Evolutionary conservation across 2,888 invertebrate species (phyloP), one percentile per base, ranked within the genome.

Genomic region (Strigamia maritima): DNA sequence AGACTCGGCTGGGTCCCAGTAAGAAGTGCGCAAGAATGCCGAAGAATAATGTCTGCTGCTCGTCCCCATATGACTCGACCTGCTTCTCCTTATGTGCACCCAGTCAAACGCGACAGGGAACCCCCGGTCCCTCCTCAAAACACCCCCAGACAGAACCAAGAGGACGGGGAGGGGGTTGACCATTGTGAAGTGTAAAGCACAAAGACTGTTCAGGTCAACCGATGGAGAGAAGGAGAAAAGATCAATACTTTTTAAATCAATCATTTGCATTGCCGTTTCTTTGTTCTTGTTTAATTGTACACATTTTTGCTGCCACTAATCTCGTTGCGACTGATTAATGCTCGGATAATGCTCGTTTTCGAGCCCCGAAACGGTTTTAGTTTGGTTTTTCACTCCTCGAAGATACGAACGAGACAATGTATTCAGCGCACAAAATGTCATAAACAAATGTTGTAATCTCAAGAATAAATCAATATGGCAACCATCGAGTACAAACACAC

Each of bases 241-340:
- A 65, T 65, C 60, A 65, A 65, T 65, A 65, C 60, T 65, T 65
- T 65, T 65, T 65, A 65, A 65, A 65, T 65, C 60, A 65, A 65
- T 65, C 60, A 65, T 65, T 65, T 65, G 60, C 60, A 65, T 22
- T 65, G 60, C 60, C 60, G 60, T 19, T 65, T 65, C 60, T 65
- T 65, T 65, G 60, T 65, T 65, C 60, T 65, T 65, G 60, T 65
- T 65, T 65, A 65, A 65, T 65, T 65, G 19, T 22, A 19, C 22
- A 22, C 60, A 19, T n/a, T 22, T 65, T 6, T 65, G 60, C 60
- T 1, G 19, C 24, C 10, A 7, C 22, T 65, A 19, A 65, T 65
- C 60, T 24, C 19, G n/a, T 22, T 65, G 4, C 22, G 22, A 65
- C 6, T 19, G 60, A 12, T 19, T 65, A 19, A n/a, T 65, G 22